Percentiles rank a stretch among this genome's conserved stretches.
phyloP scores from a whole-genome alignment of 2,888 invertebrate species.

The Drosophila affinis region DNA sequence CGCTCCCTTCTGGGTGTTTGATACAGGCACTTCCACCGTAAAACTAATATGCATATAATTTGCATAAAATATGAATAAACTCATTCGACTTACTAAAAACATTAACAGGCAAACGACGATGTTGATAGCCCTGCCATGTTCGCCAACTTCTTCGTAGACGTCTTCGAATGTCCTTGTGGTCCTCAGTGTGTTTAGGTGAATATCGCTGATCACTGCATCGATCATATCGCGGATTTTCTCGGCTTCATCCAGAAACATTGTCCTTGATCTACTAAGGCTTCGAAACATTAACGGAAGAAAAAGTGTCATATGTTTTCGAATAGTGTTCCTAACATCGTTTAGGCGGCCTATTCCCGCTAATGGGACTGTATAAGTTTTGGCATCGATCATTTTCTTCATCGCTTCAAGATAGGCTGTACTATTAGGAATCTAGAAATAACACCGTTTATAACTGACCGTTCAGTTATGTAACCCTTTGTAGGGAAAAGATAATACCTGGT shows the following conservation, averaged over 20 bases:
- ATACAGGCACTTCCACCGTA: too few relatives aligned
- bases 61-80: too few relatives aligned
- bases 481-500: conserved; percentile 24
- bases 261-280: conserved; percentile 11
- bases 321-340: conserved; percentile 1
- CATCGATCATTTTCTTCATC: conserved; percentile 15
- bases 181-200: background rate
- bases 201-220: background rate
- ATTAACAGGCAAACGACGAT: background rate
- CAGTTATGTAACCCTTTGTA: background rate
- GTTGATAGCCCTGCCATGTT: background rate
- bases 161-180: background rate
- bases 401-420: conserved; percentile 20
- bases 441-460: background rate
- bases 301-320: conserved; percentile 10
- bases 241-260: conserved; percentile 21
- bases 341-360: conserved; percentile 20
- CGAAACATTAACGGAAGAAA: conserved; percentile 16
- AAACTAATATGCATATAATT: too few relatives aligned
- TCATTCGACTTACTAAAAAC: background rate
- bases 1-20: too few relatives aligned
- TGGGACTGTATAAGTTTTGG: conserved; percentile 1
- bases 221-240: conserved; percentile 18
- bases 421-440: conserved; percentile 41
- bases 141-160: background rate